Evolutionary conservation across 2,888 invertebrate species (phyloP), one percentile per base, ranked within the genome.

Genomic region (Perizoma affinitatum): DNA sequence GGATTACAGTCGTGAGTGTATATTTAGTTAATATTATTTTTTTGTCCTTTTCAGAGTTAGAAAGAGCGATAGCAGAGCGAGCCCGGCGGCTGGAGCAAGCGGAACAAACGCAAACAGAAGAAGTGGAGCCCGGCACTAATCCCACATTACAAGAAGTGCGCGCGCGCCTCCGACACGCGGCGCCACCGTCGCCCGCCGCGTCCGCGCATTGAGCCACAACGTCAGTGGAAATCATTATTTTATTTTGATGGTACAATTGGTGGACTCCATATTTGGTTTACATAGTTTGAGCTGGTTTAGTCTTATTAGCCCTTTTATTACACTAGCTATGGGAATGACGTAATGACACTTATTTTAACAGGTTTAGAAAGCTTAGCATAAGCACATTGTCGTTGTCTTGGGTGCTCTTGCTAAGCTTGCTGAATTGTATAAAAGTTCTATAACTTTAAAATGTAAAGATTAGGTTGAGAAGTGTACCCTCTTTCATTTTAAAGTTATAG

Each of bases 31-130:
- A 36, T 44, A 22, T 44, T 22, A 11, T 40, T 46, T 38, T 35
- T 45, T 5, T 34, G 1, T 56, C 36, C 10, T 42, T 90, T 84
- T 68, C 93, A 83, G 94, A 94, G 79, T 75, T 94, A 55, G 94
- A 94, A 75, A 93, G 94, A 72, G 94, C 93, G 45, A 94, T 94
- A 79, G 94, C 94, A 0, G 94, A 94, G 73, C 87, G 94, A 43
- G 94, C 94, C 34, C 93, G 93, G 46, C 86, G 94, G 45, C 74
- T 94, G 54, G 94, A 93, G 71, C 87, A 87, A 61, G 90, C 90
- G 36, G 90, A 90, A 63, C 84, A 84, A 54, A 75, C 67, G 22
- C 57, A 53, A 22, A 65, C 78, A 6, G 87, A 84, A 54, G 79
- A 81, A 66, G 67, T 78, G 4, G 90, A 87, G 55, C 73, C 88